Evolutionary conservation across 2,888 invertebrate species (phyloP), one percentile per base, ranked within the genome.

Genomic region (Homarus gammarus): DNA sequence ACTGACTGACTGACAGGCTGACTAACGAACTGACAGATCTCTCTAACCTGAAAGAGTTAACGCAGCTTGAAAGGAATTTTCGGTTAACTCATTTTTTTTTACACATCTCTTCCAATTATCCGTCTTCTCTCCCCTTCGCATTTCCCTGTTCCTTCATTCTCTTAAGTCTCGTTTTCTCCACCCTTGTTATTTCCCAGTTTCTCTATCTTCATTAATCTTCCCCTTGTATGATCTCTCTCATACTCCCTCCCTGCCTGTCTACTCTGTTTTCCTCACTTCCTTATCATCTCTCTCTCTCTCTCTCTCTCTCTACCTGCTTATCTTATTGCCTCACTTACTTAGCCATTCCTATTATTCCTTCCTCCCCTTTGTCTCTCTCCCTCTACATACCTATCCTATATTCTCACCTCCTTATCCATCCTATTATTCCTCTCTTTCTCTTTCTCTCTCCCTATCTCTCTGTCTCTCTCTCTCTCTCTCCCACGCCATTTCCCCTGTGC

Each of bases 401-500:
- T 31, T 44, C 73, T 44, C 33, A 61, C 73, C 51, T 70, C 73
- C 64, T 49, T 1, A 36, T 40, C 61, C 61, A 22, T 49, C 68
- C 72, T 70, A 10, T 51, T 70, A n/a, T 56, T 44, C 70, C 73
- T 33, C 64, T 22, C n/a, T n/a, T 6, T 40, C 49, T 33, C 56
- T 12, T 38, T 44, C 64, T 33, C 33, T 15, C 68, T 64, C 27
- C n/a, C 31, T 15, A 6, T 31, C 31, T 3, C 51, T 5, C 51
- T 31, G 51, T 31, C 15, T 15, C 68, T 68, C 68, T 70, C 61
- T 64, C 64, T 49, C n/a, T 56, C 72, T 73, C 84, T 61, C 75
- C 75, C 72, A 64, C 73, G 51, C 73, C 73, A 51, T 51, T 61
- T 40, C 72, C 40, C 73, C 72, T 61, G 51, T 40, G 36, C 84